Evolutionary conservation across 2,888 invertebrate species (phyloP).

Genomic region (Caprella mutica): DNA sequence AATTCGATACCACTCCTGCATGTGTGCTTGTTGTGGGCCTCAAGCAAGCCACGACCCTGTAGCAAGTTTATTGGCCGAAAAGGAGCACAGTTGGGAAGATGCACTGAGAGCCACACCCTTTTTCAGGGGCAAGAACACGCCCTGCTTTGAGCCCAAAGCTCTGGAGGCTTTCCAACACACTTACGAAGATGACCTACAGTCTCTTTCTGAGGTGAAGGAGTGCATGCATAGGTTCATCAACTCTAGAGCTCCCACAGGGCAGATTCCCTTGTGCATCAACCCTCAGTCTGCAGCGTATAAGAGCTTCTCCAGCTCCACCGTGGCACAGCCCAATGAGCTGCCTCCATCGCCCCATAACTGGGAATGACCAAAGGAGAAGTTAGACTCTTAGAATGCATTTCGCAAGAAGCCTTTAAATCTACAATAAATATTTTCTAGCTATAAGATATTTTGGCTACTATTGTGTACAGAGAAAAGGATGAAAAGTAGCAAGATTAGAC

Average conservation of each 20-base stretch:
- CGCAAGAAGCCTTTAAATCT: too few species aligned
- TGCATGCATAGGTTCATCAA: conserved; percentile 98
- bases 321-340: conserved; percentile 94
- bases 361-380: conserved; percentile 47
- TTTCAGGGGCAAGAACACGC: background rate
- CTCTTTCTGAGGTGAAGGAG: conserved; percentile 49
- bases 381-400: too few species aligned
- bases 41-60: conserved; percentile 59
- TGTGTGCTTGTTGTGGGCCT: conserved; percentile 85
- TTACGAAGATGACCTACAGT: conserved; percentile 11
- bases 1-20: conserved; percentile 97
- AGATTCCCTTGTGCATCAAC: conserved; percentile 98
- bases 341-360: conserved; percentile 97
- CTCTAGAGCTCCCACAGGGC: conserved; percentile 86
- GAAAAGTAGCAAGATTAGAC: too few species aligned
- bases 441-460: too few species aligned
- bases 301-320: conserved; percentile 97
- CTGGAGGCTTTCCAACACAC: background rate
- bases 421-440: too few species aligned
- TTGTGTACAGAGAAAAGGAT: too few species aligned
- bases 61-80: too few species aligned
- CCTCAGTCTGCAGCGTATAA: conserved; percentile 99
- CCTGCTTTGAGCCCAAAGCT: background rate
- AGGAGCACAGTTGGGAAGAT: conserved; percentile 1
- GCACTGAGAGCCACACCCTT: background rate